Evolutionary conservation across 2,888 invertebrate species (phyloP).

Genomic region (Dyspetes luteomarginatus): DNA sequence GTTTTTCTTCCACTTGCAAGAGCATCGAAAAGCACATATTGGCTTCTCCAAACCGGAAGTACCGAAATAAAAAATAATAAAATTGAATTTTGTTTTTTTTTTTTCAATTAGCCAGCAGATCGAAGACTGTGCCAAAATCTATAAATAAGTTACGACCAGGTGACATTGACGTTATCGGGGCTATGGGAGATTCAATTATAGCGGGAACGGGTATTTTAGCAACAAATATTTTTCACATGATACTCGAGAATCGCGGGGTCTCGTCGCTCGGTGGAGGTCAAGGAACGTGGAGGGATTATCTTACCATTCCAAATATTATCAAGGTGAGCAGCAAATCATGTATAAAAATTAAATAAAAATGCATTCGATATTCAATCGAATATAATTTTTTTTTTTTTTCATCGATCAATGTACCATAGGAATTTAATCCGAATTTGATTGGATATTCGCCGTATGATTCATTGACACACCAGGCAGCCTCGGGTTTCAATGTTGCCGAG

Average conservation of each 20-base stretch:
- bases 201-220: slow-evolving; percentile 86
- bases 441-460: slow-evolving; percentile 86
- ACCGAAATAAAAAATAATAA: too few species aligned
- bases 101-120: slow-evolving; percentile 71
- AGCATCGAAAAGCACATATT: too few species aligned
- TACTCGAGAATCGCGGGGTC: slow-evolving; percentile 78
- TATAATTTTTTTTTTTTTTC: background rate
- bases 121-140: slow-evolving; percentile 82
- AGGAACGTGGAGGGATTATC: slow-evolving; percentile 88
- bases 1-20: too few species aligned
- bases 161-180: slow-evolving; percentile 86
- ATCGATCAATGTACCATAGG: too few species aligned
- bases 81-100: slow-evolving; percentile 29
- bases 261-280: slow-evolving; percentile 85
- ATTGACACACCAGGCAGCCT: slow-evolving; percentile 82
- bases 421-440: slow-evolving; percentile 87
- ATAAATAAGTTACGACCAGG: slow-evolving; percentile 86
- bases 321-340: slow-evolving; percentile 83
- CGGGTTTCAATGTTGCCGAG: slow-evolving; percentile 87
- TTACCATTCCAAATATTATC: slow-evolving; percentile 90
- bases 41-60: too few species aligned
- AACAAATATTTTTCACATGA: slow-evolving; percentile 81
- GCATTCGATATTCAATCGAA: background rate
- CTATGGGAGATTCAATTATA: slow-evolving; percentile 87
- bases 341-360: background rate